These are phyloP conservation scores for Epinephelus awoara DNA, from an alignment of 2,797 vertebrate species.

Conservation along the genomic window DNA sequence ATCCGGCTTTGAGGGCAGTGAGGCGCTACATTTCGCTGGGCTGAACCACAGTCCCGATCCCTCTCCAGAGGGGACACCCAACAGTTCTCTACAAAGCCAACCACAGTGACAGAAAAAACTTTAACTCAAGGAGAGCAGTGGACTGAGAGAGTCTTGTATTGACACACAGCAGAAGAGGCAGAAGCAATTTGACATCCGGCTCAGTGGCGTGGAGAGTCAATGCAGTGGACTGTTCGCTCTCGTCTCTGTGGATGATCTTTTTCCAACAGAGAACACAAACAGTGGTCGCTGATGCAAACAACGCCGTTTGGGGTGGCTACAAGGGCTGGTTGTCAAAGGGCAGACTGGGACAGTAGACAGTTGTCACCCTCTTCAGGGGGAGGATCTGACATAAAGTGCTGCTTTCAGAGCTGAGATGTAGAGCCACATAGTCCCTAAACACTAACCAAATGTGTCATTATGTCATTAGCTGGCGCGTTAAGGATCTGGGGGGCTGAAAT, in stretches of 20 bases:
- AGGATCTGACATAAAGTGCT: slow-evolving; percentile 59
- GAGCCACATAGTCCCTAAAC: slow-evolving; percentile 30
- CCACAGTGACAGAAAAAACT: slow-evolving; percentile 40
- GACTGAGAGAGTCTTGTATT: slow-evolving; percentile 30
- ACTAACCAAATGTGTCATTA: slow-evolving; percentile 68
- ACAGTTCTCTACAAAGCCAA: slow-evolving; percentile 67
- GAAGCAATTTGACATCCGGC: slow-evolving; percentile 32
- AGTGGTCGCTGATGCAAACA: slow-evolving; percentile 43
- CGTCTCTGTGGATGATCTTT: slow-evolving; percentile 39
- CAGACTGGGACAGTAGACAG: slow-evolving; percentile 54
- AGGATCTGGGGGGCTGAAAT: slow-evolving; percentile 24
- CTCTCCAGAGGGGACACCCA: slow-evolving; percentile 58
- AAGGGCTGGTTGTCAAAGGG: slow-evolving; percentile 53
- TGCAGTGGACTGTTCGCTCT: slow-evolving; percentile 37
- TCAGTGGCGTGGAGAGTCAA: slow-evolving; percentile 37
- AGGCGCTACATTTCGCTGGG: slow-evolving; percentile 74
- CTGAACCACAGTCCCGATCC: slow-evolving; percentile 60
- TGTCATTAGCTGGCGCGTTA: slow-evolving; percentile 62
- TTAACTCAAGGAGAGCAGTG: slow-evolving; percentile 36
- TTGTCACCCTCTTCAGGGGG: slow-evolving; percentile 60
- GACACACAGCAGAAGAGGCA: slow-evolving; percentile 41
- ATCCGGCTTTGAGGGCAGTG: slow-evolving; percentile 69
- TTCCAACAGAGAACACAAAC: slow-evolving; percentile 58
- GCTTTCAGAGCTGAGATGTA: slow-evolving; percentile 62
- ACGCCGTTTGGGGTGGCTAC: slow-evolving; percentile 32